Evolutionary conservation across 1,140 invertebrate species (phyloP).

Genomic region (Drosophila trapezifrons): DNA sequence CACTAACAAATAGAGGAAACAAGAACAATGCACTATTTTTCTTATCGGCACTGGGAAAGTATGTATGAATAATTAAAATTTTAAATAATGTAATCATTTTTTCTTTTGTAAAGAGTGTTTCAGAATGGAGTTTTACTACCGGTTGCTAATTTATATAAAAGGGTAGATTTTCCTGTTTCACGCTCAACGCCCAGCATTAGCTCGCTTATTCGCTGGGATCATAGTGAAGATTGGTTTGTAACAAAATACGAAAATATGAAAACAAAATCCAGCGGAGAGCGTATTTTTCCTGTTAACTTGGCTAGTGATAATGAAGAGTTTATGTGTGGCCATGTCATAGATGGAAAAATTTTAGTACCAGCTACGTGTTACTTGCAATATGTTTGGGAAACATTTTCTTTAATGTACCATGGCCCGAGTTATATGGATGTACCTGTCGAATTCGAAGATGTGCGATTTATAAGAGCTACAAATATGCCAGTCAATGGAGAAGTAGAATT

Average conservation of each 20-base stretch:
- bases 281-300: constrained; percentile 87
- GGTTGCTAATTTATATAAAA: constrained; percentile 86
- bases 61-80: constrained; percentile 70
- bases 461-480: constrained; percentile 91
- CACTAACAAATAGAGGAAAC: constrained; percentile 91
- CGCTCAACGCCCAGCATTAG: constrained; percentile 91
- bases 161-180: constrained; percentile 91
- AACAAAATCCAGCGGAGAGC: constrained; percentile 85
- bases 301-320: constrained; percentile 90
- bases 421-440: constrained; percentile 91
- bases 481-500: constrained; percentile 89
- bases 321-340: constrained; percentile 93
- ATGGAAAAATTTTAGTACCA: constrained; percentile 94
- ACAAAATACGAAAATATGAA: constrained; percentile 83
- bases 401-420: constrained; percentile 88
- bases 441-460: constrained; percentile 94
- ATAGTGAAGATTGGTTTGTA: constrained; percentile 90
- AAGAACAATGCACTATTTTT: constrained; percentile 90
- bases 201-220: constrained; percentile 95
- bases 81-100: background rate
- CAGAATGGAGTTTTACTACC: constrained; percentile 84
- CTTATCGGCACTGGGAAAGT: constrained; percentile 89
- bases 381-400: constrained; percentile 94
- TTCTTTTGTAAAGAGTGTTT: constrained; percentile 36
- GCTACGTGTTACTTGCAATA: constrained; percentile 94